These are phyloP conservation scores for Brachymystax lenok DNA, from an alignment of 2,797 vertebrate species.

Conservation along the genomic window DNA sequence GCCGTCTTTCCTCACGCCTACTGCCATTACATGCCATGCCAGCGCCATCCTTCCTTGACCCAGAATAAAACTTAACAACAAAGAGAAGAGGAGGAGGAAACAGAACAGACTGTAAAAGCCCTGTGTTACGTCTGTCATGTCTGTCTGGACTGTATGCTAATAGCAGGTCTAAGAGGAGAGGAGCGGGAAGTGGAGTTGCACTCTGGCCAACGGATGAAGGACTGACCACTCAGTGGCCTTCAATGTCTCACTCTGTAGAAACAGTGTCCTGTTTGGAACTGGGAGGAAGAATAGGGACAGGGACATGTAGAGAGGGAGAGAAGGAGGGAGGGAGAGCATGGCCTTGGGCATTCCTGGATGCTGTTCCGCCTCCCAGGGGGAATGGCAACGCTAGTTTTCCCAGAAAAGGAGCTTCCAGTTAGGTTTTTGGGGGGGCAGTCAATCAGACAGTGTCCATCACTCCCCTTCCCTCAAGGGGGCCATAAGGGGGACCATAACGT, in stretches of 20 bases:
- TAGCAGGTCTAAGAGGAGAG: slow-evolving; percentile 49
- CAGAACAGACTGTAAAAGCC: slow-evolving; percentile 25
- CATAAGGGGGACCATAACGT: slow-evolving; percentile 36
- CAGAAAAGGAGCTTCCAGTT: slow-evolving; percentile 70
- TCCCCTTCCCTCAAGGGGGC: slow-evolving; percentile 57
- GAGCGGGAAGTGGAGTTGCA: slow-evolving; percentile 41
- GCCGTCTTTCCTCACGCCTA: slow-evolving; percentile 12
- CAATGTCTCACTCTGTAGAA: neutral
- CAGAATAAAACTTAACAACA: slow-evolving; percentile 6
- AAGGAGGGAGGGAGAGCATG: neutral
- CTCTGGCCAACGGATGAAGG: slow-evolving; percentile 35
- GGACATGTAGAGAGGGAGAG: slow-evolving; percentile 29
- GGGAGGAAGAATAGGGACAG: slow-evolving; percentile 46
- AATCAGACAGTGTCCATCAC: slow-evolving; percentile 45
- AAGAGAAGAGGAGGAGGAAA: neutral
- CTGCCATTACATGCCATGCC: neutral
- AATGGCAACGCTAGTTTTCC: slow-evolving; percentile 60
- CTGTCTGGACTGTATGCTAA: slow-evolving; percentile 41
- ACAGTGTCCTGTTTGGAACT: slow-evolving; percentile 36
- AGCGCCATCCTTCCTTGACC: slow-evolving; percentile 5
- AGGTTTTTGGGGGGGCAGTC: slow-evolving; percentile 19
- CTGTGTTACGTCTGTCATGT: no score
- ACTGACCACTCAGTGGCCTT: neutral
- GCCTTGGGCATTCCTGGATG: slow-evolving; percentile 57
- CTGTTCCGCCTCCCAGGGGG: slow-evolving; percentile 26